Base-by-base conservation (phyloP, 2,888 invertebrate genomes). In the Acanthococcus lagerstroemiae region DNA sequence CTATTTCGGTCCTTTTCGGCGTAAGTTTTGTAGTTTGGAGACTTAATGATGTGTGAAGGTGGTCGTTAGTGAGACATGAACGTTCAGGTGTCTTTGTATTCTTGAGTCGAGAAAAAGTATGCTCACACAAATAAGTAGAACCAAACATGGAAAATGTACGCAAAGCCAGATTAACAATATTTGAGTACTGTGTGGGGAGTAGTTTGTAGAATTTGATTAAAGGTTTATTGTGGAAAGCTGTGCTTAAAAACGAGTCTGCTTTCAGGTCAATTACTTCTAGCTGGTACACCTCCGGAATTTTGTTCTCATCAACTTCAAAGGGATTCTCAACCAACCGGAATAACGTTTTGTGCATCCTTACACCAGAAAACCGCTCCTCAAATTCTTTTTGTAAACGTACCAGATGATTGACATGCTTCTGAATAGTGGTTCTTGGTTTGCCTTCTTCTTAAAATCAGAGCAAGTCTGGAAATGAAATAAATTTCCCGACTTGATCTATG, bases 401-500 rank as follows among this genome's bases (percentile, higher is more conserved):
- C n/a, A 37, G n/a, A 37, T 37, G 12, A 9, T n/a, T n/a, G n/a
- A n/a, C n/a, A n/a, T n/a, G n/a, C n/a, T n/a, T n/a, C n/a, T n/a
- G n/a, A n/a, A n/a, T n/a, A n/a, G n/a, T n/a, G n/a, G n/a, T n/a
- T n/a, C n/a, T n/a, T n/a, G n/a, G n/a, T n/a, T n/a, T n/a, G n/a
- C n/a, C n/a, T n/a, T n/a, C n/a, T n/a, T n/a, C n/a, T n/a, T n/a
- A n/a, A n/a, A n/a, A n/a, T n/a, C n/a, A n/a, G 25, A 57, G 65
- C 65, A 65, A 9, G 52, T 65, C 54, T 19, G 37, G 45, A 65
- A 65, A 55, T 65, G 25, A 9, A n/a, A 52, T 54, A 45, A 55
- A 65, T 50, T 46, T 65, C 54, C 46, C 55, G 46, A 24, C 50
- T 30, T 30, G 24, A 63, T 3, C 30, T 63, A 37, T n/a, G 48